Conservation (phyloP, 2,113 vertebrate species). For the Falco punctatus region DNA sequence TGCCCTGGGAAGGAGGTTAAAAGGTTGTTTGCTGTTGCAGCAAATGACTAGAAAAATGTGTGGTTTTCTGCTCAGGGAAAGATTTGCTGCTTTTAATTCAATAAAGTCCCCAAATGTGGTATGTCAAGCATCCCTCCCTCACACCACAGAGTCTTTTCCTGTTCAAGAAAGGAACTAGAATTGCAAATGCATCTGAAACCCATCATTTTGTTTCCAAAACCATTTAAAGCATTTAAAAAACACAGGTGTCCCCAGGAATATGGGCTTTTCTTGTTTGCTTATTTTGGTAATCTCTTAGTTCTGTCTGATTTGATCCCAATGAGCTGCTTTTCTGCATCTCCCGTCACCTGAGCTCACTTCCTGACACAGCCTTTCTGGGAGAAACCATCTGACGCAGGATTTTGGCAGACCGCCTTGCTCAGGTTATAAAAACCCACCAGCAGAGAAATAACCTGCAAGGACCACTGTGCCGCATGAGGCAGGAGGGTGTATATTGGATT, state of each 20-base stretch:
- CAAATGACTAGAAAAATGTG: neutral
- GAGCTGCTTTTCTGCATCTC: neutral
- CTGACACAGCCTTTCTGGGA: neutral
- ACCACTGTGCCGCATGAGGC: rapidly evolving
- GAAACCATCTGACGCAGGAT: neutral
- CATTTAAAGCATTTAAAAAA: neutral
- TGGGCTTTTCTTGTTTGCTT: neutral
- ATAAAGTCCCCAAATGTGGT: neutral
- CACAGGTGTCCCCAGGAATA: neutral
- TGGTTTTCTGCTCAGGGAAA: neutral
- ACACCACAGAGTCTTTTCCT: rapidly evolving
- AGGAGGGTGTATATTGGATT: neutral
- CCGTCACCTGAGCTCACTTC: neutral
- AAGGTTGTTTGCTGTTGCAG: neutral
- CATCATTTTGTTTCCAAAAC: neutral
- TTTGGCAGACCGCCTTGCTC: neutral
- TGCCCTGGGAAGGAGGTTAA: neutral
- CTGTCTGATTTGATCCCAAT: neutral
- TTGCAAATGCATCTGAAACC: neutral
- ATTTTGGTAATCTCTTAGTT: neutral
- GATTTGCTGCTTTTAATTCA: neutral
- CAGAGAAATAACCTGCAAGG: neutral
- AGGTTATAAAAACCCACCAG: neutral
- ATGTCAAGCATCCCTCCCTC: neutral
- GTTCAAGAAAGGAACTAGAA: neutral